Percentiles rank a stretch among this genome's conserved stretches.
These are phyloP conservation scores for Riptortus pedestris DNA, from an alignment of 1,140 invertebrate species.

Conservation along the genomic window DNA sequence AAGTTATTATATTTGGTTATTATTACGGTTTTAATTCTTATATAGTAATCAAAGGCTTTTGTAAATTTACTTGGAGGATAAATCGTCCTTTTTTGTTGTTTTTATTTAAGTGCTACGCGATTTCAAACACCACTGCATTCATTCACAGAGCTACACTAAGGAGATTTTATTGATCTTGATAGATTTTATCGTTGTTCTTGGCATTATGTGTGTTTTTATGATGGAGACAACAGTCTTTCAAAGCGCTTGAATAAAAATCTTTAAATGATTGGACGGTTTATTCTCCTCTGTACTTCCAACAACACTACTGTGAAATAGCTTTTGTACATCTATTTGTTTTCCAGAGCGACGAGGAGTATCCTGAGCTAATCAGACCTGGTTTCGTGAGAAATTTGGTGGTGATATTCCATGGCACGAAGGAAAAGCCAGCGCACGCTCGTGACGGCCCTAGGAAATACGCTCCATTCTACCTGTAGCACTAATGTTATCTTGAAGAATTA, in stretches of 20 bases:
- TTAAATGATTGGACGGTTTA: neutral
- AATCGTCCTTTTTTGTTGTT: too few species aligned
- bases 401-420: conserved; percentile 53
- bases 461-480: conserved; percentile 11
- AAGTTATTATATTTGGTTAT: too few species aligned
- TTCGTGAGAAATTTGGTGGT: conserved; percentile 40
- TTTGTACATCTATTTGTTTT: neutral
- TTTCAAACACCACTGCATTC: too few species aligned
- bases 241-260: too few species aligned
- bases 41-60: too few species aligned
- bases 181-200: neutral
- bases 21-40: too few species aligned
- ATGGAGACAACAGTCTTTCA: too few species aligned
- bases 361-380: conserved; percentile 38
- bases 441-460: conserved; percentile 44
- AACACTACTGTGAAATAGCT: neutral
- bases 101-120: too few species aligned
- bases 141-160: too few species aligned
- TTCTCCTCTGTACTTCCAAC: neutral
- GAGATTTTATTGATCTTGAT: neutral
- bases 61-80: too few species aligned
- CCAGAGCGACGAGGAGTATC: neutral
- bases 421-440: conserved; percentile 49
- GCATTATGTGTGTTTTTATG: too few species aligned
- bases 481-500: too few species aligned